Conservation (phyloP, 2,797 vertebrate genomes). For the Vireo griseus region DNA sequence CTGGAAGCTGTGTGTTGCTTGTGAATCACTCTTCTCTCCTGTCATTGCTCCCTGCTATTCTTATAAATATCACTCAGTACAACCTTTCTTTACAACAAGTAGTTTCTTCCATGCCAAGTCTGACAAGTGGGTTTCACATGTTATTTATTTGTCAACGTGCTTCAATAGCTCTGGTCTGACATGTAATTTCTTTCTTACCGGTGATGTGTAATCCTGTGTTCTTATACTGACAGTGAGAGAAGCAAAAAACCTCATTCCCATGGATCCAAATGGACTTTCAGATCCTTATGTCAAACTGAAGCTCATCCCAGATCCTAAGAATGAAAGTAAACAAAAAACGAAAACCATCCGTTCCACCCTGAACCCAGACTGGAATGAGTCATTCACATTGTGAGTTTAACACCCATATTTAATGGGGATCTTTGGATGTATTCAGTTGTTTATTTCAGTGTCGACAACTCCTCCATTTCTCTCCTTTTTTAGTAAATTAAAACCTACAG, state of each 20-base stretch:
- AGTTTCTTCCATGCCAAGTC: not conserved
- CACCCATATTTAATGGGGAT: not conserved
- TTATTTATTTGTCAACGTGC: not conserved
- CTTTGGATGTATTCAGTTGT: not conserved
- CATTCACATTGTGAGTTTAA: constrained; percentile 90
- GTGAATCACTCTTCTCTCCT: not conserved
- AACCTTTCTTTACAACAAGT: not conserved
- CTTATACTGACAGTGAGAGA: constrained; percentile 83
- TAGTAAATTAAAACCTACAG: constrained; percentile 90
- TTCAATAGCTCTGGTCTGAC: not conserved
- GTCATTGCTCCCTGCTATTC: not conserved
- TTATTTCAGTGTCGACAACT: not conserved
- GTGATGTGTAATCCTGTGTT: not conserved
- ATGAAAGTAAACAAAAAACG: constrained; percentile 97
- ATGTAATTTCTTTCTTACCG: not conserved
- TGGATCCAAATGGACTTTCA: constrained; percentile 96
- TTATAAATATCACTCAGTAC: not conserved
- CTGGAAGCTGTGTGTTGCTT: not conserved
- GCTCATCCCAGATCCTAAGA: constrained; percentile 95
- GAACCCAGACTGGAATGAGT: constrained; percentile 95
- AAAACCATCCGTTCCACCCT: constrained; percentile 95
- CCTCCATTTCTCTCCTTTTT: not conserved
- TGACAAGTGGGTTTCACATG: not conserved
- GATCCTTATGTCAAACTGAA: constrained; percentile 98
- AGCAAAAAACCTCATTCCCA: constrained; percentile 95